Evolutionary conservation across 2,797 vertebrate genomes (phyloP).

Genomic region (Cryptoprocta ferox): DNA sequence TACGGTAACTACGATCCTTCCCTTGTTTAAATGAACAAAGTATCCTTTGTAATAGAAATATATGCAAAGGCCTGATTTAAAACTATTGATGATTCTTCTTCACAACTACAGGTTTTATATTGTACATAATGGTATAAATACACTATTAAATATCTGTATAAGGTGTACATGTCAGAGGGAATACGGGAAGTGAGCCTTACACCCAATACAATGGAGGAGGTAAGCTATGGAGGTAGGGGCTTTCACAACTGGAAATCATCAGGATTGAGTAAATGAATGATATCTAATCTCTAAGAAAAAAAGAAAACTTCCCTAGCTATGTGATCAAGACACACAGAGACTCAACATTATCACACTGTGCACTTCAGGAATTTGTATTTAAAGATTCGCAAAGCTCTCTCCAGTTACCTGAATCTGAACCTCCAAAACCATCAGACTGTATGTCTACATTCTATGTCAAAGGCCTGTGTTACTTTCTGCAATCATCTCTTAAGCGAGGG

Average conservation of each 20-base stretch:
- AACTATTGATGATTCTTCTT: background rate
- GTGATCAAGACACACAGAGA: background rate
- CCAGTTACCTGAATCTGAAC: background rate
- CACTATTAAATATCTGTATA: background rate
- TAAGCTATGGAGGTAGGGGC: too few species aligned
- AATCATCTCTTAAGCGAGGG: background rate
- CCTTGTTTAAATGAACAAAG: background rate
- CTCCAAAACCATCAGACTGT: background rate
- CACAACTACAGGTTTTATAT: background rate
- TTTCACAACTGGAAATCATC: background rate
- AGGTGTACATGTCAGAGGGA: too few species aligned
- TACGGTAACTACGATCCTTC: background rate
- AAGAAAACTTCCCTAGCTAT: background rate
- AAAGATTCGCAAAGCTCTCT: background rate
- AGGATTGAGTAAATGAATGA: background rate
- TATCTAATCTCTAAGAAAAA: background rate
- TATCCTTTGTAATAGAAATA: background rate
- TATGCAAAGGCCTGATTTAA: background rate
- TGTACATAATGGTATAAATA: background rate
- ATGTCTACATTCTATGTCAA: background rate
- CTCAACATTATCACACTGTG: background rate
- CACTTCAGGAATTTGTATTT: background rate
- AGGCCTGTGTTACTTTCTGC: background rate
- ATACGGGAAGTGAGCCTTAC: background rate
- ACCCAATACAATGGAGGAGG: rapidly evolving